These are phyloP conservation scores for Ferrisia virgata DNA, from an alignment of 2,888 invertebrate species.

Conservation along the genomic window DNA sequence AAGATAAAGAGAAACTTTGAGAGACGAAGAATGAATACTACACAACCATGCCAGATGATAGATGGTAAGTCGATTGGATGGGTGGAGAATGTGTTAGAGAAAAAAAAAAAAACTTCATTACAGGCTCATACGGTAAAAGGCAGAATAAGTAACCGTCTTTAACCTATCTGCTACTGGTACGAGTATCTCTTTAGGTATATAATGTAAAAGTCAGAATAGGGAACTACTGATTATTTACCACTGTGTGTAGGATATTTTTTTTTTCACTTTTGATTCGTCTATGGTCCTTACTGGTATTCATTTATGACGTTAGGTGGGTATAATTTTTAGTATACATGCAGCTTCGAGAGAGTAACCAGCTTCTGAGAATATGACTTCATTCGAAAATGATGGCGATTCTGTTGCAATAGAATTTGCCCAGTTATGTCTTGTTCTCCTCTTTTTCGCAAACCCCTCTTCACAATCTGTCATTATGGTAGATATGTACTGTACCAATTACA, in stretches of 20 bases:
- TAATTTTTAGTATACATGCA: neutral
- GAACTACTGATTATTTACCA: neutral
- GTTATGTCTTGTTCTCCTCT: neutral
- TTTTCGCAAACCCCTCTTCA: neutral
- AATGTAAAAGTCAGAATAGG: neutral
- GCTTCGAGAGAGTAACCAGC: neutral
- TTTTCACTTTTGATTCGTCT: too few relatives aligned
- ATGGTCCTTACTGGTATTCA: too few relatives aligned
- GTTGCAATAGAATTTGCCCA: neutral
- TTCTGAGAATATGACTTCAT: neutral
- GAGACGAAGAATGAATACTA: slow-evolving; percentile 3
- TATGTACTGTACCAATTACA: neutral
- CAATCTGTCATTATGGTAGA: neutral
- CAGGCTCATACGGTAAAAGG: neutral
- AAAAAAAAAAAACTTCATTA: slow-evolving; percentile 34
- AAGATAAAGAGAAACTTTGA: neutral
- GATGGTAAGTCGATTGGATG: slow-evolving; percentile 7
- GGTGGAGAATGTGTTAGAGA: neutral
- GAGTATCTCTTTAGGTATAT: neutral
- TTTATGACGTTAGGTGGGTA: neutral
- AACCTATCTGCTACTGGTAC: neutral
- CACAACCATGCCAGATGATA: neutral
- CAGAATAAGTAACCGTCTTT: neutral
- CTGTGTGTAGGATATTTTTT: neutral
- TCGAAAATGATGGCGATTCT: neutral